Evolutionary conservation across 2,113 vertebrate genomes (phyloP).

Genomic region (Argyrosomus japonicus): DNA sequence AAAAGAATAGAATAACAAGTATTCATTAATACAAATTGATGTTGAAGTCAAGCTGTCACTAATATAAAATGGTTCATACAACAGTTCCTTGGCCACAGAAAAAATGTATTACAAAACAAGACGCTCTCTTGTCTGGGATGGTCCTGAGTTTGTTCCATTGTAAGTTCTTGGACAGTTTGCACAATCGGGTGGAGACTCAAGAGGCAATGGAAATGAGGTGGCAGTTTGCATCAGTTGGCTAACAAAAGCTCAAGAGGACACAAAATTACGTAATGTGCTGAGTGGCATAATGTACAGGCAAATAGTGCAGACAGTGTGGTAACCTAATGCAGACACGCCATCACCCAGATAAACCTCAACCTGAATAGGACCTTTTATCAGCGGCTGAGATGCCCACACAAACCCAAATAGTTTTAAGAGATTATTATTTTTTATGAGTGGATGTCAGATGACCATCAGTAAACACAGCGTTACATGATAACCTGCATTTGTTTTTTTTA

Average conservation of each 20-base stretch:
- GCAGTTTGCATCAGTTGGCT: constrained; percentile 61
- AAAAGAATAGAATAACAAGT: not conserved
- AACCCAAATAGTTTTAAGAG: not conserved
- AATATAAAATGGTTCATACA: not conserved
- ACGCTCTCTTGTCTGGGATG: not conserved
- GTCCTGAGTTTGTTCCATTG: constrained; percentile 11
- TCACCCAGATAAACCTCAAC: constrained; percentile 13
- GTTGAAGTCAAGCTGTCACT: not conserved
- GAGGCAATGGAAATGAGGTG: constrained; percentile 70
- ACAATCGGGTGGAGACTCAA: constrained; percentile 49
- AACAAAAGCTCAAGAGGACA: constrained; percentile 67
- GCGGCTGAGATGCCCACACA: not conserved
- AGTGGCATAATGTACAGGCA: constrained; percentile 56
- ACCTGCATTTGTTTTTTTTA: not conserved
- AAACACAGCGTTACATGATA: not conserved
- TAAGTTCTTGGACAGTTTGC: constrained; percentile 36
- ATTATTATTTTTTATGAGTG: not conserved
- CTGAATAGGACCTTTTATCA: constrained; percentile 28
- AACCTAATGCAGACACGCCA: constrained; percentile 41
- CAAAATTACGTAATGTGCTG: constrained; percentile 57
- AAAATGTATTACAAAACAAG: not conserved
- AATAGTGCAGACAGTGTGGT: constrained; percentile 60
- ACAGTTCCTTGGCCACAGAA: not conserved
- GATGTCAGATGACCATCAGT: not conserved
- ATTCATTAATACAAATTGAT: not conserved